Percentiles rank a stretch among this genome's conserved stretches.
Evolutionary conservation across 1,140 invertebrate genomes (phyloP).

Genomic region (Drosophila pseudoananassae): DNA sequence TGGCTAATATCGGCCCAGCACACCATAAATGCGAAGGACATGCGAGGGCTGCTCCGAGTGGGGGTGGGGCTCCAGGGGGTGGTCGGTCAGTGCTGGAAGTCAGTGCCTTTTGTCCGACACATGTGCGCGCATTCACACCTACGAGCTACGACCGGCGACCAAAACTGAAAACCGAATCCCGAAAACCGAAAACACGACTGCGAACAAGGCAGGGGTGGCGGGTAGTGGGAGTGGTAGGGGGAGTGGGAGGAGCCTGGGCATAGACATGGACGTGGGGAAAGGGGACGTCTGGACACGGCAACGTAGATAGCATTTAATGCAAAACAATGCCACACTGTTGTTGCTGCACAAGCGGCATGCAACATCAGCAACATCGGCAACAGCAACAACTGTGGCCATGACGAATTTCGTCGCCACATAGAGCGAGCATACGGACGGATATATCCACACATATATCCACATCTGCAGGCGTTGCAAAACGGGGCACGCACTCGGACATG

Average conservation of each 20-base stretch:
- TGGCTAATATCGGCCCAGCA: slow-evolving; percentile 72
- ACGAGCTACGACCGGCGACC: slow-evolving; percentile 51
- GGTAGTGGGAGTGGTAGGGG: background rate
- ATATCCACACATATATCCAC: slow-evolving; percentile 36
- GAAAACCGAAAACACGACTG: background rate
- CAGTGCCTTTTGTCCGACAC: slow-evolving; percentile 73
- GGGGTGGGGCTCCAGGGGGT: background rate
- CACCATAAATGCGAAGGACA: slow-evolving; percentile 73
- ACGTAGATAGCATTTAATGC: slow-evolving; percentile 72
- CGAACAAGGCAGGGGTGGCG: background rate
- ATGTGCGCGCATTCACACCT: slow-evolving; percentile 80
- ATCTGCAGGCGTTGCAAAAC: slow-evolving; percentile 77
- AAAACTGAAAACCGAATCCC: slow-evolving; percentile 27
- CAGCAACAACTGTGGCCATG: slow-evolving; percentile 55
- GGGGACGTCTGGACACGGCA: slow-evolving; percentile 56
- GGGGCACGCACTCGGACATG: slow-evolving; percentile 53
- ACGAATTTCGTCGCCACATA: slow-evolving; percentile 55
- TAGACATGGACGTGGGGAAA: background rate
- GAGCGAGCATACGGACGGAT: slow-evolving; percentile 5
- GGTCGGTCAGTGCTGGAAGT: slow-evolving; percentile 15
- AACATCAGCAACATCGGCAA: slow-evolving; percentile 14
- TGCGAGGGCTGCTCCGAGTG: slow-evolving; percentile 7
- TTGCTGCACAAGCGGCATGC: slow-evolving; percentile 25
- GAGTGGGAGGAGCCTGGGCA: background rate
- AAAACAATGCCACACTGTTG: slow-evolving; percentile 55